Evolutionary conservation across 2,888 invertebrate genomes (phyloP), one percentile per base, ranked within the genome.

Genomic region (Eudemis profundana): DNA sequence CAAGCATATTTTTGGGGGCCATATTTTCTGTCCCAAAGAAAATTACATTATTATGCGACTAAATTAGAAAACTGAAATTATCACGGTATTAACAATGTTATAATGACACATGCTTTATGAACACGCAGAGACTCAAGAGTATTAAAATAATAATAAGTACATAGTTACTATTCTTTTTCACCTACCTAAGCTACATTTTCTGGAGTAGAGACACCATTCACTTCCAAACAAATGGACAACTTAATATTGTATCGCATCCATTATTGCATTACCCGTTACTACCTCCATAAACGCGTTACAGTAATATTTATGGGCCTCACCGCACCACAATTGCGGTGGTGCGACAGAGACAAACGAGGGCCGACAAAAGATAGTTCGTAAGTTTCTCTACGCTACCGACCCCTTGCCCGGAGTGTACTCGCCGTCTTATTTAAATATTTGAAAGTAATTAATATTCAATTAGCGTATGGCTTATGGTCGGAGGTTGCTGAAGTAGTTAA

Each of bases 291-390:
- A 71, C 71, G 72, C 75, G 72, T 70, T 71, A 72, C 68, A 49
- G 64, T 54, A 61, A 67, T 81, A 85, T 86, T 85, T 87, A 85
- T 81, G 77, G 79, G 71, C 71, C 76, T 64, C 50, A 51, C 50
- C 60, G 60, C 59, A 53, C 65, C 60, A 80, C 84, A 83, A 84
- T 83, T 83, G 80, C 74, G 70, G 66, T 68, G 69, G 72, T 56
- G 66, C 68, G 86, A 84, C 86, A 82, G 77, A 83, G 84, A 87
- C 79, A 83, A 84, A 87, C 79, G 83, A 81, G 70, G 72, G 69
- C 77, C 77, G 81, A 85, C 82, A 84, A 83, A 83, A 82, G 82
- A 80, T 79, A 80, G 78, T 79, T 80, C 72, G 75, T 72, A 74
- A 78, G 76, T 73, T 73, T 27, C 42, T n/a, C 29, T 29, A 29